Percentiles rank a stretch among this genome's conserved stretches.
phyloP scores from a whole-genome alignment of 2,888 invertebrate genomes.

The Deilephila porcellus region DNA sequence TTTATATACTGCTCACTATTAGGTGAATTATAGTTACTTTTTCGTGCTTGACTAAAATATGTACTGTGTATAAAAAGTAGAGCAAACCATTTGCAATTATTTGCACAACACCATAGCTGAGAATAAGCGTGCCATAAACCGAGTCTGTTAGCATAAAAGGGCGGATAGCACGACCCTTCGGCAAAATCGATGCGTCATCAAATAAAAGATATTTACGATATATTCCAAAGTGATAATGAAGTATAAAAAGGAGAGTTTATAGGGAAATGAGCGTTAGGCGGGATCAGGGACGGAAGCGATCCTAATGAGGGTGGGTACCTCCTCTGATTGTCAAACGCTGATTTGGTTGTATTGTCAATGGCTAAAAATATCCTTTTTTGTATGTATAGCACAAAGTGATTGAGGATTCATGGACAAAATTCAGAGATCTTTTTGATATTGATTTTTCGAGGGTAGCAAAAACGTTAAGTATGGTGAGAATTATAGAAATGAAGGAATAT shows the following conservation, averaged over 20 bases:
- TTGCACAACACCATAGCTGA: background rate
- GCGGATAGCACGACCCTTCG: slow-evolving; percentile 9
- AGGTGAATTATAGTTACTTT: too few species aligned
- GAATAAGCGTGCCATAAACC: background rate
- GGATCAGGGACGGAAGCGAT: background rate
- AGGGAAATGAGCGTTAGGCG: slow-evolving; percentile 26
- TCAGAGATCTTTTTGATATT: too few species aligned
- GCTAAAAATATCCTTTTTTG: background rate
- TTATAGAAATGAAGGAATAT: too few species aligned
- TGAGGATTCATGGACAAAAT: too few species aligned
- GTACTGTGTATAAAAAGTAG: background rate
- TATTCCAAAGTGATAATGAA: slow-evolving; percentile 21
- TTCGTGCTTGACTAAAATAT: background rate
- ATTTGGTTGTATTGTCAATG: slow-evolving; percentile 2
- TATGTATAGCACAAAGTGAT: background rate
- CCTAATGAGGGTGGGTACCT: slow-evolving; percentile 19
- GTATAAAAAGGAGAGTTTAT: slow-evolving; percentile 10
- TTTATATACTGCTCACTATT: too few species aligned
- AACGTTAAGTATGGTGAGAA: too few species aligned
- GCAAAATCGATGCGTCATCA: slow-evolving; percentile 21
- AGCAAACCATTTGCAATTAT: background rate
- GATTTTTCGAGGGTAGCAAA: too few species aligned
- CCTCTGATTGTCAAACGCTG: slow-evolving; percentile 17
- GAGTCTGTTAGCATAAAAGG: background rate
- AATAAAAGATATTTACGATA: slow-evolving; percentile 24